Evolutionary conservation across 2,113 vertebrate genomes (phyloP).

Genomic region (Atlantisia rogersi): DNA sequence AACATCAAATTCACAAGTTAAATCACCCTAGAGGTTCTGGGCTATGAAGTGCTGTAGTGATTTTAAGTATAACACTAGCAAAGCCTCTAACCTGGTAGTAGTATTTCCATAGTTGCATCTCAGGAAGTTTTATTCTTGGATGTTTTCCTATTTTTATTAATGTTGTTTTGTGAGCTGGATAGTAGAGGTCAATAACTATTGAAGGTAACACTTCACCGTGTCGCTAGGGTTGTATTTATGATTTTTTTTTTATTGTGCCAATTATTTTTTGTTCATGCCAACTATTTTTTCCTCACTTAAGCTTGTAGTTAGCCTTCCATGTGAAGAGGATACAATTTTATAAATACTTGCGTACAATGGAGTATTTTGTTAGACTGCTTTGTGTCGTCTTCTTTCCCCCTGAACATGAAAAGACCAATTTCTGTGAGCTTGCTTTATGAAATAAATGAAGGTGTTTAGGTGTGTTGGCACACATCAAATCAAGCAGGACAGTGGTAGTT

Average conservation of each 20-base stretch:
- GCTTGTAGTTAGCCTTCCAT: neutral
- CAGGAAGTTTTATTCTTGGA: neutral
- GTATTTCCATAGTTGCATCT: neutral
- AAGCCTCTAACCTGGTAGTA: neutral
- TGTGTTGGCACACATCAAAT: neutral
- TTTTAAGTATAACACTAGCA: neutral
- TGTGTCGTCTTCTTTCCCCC: neutral
- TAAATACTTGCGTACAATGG: neutral
- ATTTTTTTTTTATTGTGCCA: neutral
- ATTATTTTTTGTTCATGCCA: neutral
- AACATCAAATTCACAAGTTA: neutral
- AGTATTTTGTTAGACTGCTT: neutral
- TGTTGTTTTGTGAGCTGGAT: neutral
- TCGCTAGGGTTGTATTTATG: neutral
- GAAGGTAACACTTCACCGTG: neutral
- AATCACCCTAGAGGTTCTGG: neutral
- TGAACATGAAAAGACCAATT: neutral
- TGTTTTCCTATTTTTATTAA: neutral
- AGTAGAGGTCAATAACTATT: neutral
- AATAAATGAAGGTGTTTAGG: neutral
- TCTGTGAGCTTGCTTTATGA: neutral
- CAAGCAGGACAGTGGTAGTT: neutral
- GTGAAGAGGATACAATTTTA: neutral
- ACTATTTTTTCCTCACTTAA: neutral
- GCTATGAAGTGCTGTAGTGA: neutral